Evolutionary conservation across 2,888 invertebrate genomes (phyloP).

Genomic region (Slavum lentiscoides): DNA sequence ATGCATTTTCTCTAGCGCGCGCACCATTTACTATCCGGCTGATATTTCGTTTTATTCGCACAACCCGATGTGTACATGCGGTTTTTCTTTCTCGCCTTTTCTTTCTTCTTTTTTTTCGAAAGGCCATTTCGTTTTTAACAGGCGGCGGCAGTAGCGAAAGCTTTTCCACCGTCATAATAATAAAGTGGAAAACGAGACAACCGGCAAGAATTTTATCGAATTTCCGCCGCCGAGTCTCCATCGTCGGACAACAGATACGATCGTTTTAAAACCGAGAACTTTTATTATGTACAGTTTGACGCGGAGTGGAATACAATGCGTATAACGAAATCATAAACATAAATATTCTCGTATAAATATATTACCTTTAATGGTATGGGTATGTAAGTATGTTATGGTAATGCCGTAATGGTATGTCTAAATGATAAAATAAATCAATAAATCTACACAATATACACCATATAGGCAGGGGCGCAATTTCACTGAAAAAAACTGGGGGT

Average conservation of each 20-base stretch:
- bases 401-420: no score
- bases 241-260: constrained; percentile 27
- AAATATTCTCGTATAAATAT: not conserved
- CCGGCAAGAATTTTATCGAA: constrained; percentile 34
- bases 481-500: no score
- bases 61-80: not conserved
- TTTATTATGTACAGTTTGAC: constrained; percentile 29
- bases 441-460: no score
- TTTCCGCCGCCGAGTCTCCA: not conserved
- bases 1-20: constrained; percentile 25
- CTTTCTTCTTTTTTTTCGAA: not conserved
- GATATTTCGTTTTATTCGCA: constrained; percentile 42
- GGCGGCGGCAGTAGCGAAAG: not conserved
- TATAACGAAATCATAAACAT: constrained; percentile 16
- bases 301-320: not conserved
- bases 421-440: no score
- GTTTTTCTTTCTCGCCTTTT: constrained; percentile 2
- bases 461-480: no score
- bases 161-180: constrained; percentile 7
- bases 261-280: constrained; percentile 29
- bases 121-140: constrained; percentile 26
- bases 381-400: no score
- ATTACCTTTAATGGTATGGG: constrained; percentile 8
- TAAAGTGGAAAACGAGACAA: constrained; percentile 14
- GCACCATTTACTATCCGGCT: not conserved